phyloP scores from a whole-genome alignment of 37 sponge, comb jelly and placozoan genomes.

The Ephydatia muelleri region DNA sequence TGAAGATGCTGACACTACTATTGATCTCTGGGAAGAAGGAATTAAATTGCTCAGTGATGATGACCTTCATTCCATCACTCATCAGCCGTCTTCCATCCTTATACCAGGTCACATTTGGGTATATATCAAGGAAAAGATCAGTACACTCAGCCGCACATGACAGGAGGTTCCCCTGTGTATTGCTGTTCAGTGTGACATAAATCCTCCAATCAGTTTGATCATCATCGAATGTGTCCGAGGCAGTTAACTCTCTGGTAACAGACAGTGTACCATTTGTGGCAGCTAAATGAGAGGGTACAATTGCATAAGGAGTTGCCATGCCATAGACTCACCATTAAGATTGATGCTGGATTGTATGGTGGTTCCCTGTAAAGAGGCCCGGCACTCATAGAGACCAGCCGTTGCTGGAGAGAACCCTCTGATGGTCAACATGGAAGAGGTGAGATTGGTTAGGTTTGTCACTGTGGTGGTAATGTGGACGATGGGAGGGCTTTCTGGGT shows the following conservation, averaged over 20 bases:
- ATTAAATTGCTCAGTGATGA: slow-evolving; percentile 6
- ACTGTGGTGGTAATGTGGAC: slow-evolving; percentile 18
- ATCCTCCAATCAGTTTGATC: neutral
- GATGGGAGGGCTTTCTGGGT: slow-evolving; percentile 23
- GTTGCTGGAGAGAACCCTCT: slow-evolving; percentile 14
- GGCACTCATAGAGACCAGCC: slow-evolving; percentile 34
- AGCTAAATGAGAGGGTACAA: neutral
- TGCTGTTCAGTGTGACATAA: neutral
- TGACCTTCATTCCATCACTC: neutral
- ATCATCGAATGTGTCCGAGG: neutral
- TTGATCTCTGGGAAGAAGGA: neutral
- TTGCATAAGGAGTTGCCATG: neutral
- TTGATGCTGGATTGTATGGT: slow-evolving; percentile 6
- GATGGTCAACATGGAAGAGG: slow-evolving; percentile 23
- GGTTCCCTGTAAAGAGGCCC: slow-evolving; percentile 8
- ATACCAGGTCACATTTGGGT: slow-evolving; percentile 24
- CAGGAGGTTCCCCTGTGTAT: neutral
- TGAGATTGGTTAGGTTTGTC: neutral
- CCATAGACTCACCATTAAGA: neutral
- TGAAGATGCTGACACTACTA: too few relatives aligned
- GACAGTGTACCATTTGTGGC: neutral
- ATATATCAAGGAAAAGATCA: neutral
- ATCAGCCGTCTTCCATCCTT: slow-evolving; percentile 14
- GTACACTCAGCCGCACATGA: slow-evolving; percentile 3
- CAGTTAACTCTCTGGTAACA: neutral